Conservation (phyloP, 2,113 vertebrate species). For the Athene noctua region DNA sequence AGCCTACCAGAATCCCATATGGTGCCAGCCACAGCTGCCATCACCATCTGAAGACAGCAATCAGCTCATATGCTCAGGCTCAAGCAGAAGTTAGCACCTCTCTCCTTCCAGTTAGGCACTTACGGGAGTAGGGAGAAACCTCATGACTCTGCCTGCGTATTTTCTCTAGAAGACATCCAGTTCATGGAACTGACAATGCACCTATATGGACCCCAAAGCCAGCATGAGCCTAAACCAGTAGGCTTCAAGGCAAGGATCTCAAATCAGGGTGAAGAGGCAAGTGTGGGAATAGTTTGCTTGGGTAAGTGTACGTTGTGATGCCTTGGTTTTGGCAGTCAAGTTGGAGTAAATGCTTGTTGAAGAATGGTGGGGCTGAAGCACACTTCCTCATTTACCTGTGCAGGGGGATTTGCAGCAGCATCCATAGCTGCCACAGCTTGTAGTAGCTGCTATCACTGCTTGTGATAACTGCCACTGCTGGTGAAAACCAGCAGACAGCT, state of each 20-base stretch:
- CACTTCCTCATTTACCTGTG: background rate
- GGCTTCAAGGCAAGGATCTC: background rate
- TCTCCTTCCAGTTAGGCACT: background rate
- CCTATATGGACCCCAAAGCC: background rate
- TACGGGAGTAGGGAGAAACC: background rate
- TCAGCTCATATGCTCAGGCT: background rate
- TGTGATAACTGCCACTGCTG: background rate
- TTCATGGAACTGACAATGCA: background rate
- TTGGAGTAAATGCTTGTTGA: background rate
- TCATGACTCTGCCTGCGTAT: background rate
- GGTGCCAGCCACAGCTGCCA: background rate
- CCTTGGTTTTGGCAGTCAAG: background rate
- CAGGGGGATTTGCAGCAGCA: background rate
- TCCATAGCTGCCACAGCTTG: background rate
- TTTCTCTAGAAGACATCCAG: background rate
- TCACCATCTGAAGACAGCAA: background rate
- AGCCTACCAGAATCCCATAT: background rate
- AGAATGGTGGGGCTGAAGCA: background rate
- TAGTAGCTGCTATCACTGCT: background rate
- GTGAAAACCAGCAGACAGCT: background rate
- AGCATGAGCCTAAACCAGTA: background rate
- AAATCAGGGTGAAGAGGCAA: background rate
- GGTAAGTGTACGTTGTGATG: fast-evolving
- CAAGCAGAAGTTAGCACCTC: background rate
- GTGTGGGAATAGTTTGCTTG: background rate